Conservation (phyloP, 2,113 vertebrate species). For the Apeltes quadracus region DNA sequence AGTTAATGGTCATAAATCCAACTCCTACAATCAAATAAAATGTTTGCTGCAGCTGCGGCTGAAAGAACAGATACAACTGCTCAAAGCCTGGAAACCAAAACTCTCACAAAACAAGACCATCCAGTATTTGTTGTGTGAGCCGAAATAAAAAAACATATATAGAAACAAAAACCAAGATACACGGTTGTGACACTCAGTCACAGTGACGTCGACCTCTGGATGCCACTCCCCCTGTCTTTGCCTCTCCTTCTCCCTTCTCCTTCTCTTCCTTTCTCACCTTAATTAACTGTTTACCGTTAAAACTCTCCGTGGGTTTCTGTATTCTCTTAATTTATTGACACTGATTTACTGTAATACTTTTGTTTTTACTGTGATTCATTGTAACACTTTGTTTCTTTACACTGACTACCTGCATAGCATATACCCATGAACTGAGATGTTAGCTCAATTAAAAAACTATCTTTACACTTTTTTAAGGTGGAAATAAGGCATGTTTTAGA, state of each 20-base stretch:
- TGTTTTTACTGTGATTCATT: not conserved
- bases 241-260: not conserved
- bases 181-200: conserved; percentile 20
- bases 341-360: not conserved
- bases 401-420: not conserved
- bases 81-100: not conserved
- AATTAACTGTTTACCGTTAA: not conserved
- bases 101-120: not conserved
- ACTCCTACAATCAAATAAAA: not conserved
- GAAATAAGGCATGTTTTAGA: not conserved
- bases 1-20: not conserved
- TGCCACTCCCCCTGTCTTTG: not conserved
- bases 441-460: no score
- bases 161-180: conserved; percentile 12
- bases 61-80: not conserved
- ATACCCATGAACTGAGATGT: not conserved
- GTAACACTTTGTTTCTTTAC: not conserved
- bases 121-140: not conserved
- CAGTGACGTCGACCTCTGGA: conserved; percentile 12
- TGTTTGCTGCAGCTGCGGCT: not conserved
- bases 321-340: not conserved
- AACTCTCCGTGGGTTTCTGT: not conserved
- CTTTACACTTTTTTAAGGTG: not conserved
- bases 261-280: not conserved
- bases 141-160: not conserved